These are phyloP conservation scores for Sisyra terminalis DNA, from an alignment of 2,888 invertebrate species.

Conservation along the genomic window DNA sequence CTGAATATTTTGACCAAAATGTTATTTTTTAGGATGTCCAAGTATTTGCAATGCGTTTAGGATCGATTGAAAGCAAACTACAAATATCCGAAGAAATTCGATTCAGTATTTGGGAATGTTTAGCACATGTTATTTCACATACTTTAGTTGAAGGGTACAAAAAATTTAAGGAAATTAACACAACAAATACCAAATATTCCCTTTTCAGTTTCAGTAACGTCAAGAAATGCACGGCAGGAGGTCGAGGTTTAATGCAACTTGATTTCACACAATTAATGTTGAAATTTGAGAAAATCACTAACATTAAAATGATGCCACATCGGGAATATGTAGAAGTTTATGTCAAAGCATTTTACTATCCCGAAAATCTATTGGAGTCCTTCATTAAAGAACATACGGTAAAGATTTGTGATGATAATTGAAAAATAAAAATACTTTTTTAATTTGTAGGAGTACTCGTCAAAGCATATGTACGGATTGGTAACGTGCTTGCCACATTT, in stretches of 20 bases:
- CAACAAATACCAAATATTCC: background rate
- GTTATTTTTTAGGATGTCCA: conserved; percentile 49
- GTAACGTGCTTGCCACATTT: conserved; percentile 77
- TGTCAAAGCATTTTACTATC: conserved; percentile 91
- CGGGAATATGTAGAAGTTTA: conserved; percentile 85
- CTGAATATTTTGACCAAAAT: no score
- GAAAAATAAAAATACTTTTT: conserved; percentile 4
- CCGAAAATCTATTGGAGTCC: conserved; percentile 70
- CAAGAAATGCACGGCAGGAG: conserved; percentile 90
- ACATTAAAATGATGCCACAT: conserved; percentile 69
- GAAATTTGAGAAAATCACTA: conserved; percentile 76
- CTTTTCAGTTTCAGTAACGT: conserved; percentile 60
- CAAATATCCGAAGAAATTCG: conserved; percentile 53
- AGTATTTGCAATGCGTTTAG: conserved; percentile 60
- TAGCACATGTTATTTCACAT: conserved; percentile 71
- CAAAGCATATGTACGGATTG: conserved; percentile 70
- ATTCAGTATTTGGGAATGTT: conserved; percentile 70
- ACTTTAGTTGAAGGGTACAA: conserved; percentile 81
- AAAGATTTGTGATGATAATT: conserved; percentile 13
- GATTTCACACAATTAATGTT: conserved; percentile 91
- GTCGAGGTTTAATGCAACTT: conserved; percentile 92
- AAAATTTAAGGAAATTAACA: conserved; percentile 3
- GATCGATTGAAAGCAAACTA: conserved; percentile 51
- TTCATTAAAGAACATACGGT: conserved; percentile 75
- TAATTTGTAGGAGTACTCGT: conserved; percentile 55